Conservation (phyloP, 2,797 vertebrate genomes). For the Enteromius unitaeniatus region DNA sequence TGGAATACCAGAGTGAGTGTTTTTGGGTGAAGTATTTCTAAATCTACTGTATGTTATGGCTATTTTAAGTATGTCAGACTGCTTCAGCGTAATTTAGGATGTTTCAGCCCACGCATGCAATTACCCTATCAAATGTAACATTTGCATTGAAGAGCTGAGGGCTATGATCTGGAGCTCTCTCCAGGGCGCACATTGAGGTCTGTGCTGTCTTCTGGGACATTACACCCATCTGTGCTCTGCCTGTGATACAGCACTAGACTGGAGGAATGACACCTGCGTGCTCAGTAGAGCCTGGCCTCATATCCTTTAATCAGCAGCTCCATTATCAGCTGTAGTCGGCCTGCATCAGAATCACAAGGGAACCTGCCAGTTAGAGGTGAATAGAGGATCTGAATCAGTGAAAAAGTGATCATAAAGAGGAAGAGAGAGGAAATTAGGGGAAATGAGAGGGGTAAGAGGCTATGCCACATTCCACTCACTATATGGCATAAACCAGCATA, state of each 20-base stretch:
- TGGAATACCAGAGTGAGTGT: background rate
- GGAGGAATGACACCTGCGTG: constrained; percentile 30
- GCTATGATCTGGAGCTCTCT: constrained; percentile 9
- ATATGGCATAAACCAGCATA: background rate
- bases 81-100: background rate
- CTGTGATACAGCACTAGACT: constrained; percentile 9
- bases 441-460: background rate
- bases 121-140: background rate
- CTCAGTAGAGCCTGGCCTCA: background rate
- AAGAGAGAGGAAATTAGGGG: background rate
- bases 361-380: constrained; percentile 1
- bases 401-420: background rate
- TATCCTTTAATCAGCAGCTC: constrained; percentile 38
- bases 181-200: background rate
- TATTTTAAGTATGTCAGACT: constrained; percentile 5
- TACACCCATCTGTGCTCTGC: constrained; percentile 23
- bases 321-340: constrained; percentile 21
- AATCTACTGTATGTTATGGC: background rate
- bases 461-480: background rate
- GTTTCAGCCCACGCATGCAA: background rate
- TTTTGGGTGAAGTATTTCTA: background rate
- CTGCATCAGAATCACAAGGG: constrained; percentile 3
- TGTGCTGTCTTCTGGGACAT: constrained; percentile 29
- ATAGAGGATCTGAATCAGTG: background rate
- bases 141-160: background rate